phyloP scores from a whole-genome alignment of 2,797 vertebrate species.

The Chaetodon trifasciatus region DNA sequence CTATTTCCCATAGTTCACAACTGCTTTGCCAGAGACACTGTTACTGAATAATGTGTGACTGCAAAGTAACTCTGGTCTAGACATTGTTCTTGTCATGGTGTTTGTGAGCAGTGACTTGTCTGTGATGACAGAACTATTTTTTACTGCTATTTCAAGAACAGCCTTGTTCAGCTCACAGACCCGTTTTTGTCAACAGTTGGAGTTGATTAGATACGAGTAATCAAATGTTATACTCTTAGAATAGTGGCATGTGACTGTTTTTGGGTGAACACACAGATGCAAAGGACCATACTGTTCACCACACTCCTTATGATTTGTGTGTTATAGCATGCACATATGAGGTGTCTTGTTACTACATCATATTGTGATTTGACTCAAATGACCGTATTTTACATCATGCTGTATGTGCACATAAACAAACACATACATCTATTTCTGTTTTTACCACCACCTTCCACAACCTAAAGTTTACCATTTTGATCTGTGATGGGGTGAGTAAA shows the following conservation, averaged over 20 bases:
- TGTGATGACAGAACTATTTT: background rate
- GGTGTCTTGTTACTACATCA: no score
- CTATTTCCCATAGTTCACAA: background rate
- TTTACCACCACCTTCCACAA: no score
- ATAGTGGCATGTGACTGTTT: no score
- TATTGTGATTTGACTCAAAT: no score
- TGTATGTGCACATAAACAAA: no score
- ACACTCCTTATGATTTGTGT: no score
- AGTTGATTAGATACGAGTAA: background rate
- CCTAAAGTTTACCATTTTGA: background rate
- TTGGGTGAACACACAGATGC: background rate
- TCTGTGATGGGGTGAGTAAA: background rate
- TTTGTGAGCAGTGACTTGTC: background rate
- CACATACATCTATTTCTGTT: no score
- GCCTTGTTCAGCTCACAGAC: background rate
- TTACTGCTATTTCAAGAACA: background rate
- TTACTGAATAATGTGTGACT: background rate
- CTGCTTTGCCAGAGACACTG: background rate
- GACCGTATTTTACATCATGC: no score
- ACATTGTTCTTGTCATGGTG: background rate
- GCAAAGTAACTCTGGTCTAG: background rate
- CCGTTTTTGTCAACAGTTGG: background rate
- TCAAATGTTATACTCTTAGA: background rate
- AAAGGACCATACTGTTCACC: background rate
- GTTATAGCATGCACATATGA: no score